A percentile compares a stretch with the other conserved stretches of the same genome.
Conservation (phyloP, 2,888 invertebrate genomes). For the Papilio gigon region DNA sequence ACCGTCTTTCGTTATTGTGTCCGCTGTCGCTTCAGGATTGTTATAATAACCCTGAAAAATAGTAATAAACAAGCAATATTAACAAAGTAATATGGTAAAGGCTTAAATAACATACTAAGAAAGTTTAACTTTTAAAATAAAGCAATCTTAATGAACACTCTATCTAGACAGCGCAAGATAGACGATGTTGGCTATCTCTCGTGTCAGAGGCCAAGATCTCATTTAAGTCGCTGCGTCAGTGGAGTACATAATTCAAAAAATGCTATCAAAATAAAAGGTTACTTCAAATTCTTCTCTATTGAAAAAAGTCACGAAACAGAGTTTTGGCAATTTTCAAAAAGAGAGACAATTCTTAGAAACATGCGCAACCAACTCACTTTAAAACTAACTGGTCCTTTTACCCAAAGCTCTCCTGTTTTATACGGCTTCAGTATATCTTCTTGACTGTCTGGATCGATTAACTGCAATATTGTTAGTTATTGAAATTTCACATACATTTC, state of each 20-base stretch:
- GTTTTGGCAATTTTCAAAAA: neutral
- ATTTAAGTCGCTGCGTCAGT: no score
- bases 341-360: neutral
- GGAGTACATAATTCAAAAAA: no score
- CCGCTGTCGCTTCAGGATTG: constrained; percentile 59
- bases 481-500: neutral
- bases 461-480: no score
- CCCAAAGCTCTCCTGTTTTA: constrained; percentile 69
- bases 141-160: no score
- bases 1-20: constrained; percentile 59
- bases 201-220: no score
- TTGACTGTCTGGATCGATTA: constrained; percentile 65
- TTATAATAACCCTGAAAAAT: constrained; percentile 70
- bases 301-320: neutral
- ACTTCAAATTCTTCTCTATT: neutral
- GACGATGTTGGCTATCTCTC: no score
- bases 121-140: no score
- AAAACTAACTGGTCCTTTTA: constrained; percentile 61
- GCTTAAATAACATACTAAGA: no score
- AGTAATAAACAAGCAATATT: constrained; percentile 50
- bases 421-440: constrained; percentile 62
- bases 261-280: neutral
- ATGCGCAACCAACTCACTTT: constrained; percentile 50
- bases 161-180: no score
- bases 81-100: constrained; percentile 53